Percentiles rank a stretch among this genome's conserved stretches.
Conservation (phyloP, 2,113 vertebrate species). For the Girardinichthys multiradiatus region DNA sequence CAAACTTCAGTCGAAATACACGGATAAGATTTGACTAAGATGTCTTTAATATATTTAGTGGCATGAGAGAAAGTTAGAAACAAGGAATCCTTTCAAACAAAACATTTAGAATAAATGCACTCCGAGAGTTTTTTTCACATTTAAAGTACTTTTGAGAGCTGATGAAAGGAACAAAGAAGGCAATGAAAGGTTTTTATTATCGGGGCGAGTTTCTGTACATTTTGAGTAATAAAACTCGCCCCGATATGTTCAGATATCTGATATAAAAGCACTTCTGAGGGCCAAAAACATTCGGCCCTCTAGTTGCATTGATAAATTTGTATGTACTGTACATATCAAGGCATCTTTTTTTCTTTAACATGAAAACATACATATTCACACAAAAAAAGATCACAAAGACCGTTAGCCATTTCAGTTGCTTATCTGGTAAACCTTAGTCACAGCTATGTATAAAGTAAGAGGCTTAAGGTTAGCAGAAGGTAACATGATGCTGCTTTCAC, state of each 20-base stretch:
- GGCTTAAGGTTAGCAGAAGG: slow-evolving; percentile 37
- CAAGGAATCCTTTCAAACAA: slow-evolving; percentile 19
- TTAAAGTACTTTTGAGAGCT: slow-evolving; percentile 36
- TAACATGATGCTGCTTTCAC: slow-evolving; percentile 21
- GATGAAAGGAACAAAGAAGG: slow-evolving; percentile 54
- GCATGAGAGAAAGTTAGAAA: slow-evolving; percentile 18
- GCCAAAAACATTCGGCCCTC: slow-evolving; percentile 2
- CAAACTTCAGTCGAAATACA: neutral
- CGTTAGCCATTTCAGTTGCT: slow-evolving; percentile 39
- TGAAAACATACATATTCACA: slow-evolving; percentile 19
- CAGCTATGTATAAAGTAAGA: slow-evolving; percentile 30
- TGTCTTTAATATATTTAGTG: slow-evolving; percentile 13
- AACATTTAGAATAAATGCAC: slow-evolving; percentile 49
- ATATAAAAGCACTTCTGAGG: slow-evolving; percentile 63
- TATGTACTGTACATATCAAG: slow-evolving; percentile 58
- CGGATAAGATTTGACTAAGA: neutral
- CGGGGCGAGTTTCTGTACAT: slow-evolving; percentile 9
- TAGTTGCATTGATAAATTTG: slow-evolving; percentile 65
- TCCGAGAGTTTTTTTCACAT: slow-evolving; percentile 51
- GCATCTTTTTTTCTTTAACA: slow-evolving; percentile 44
- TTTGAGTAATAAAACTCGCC: slow-evolving; percentile 1
- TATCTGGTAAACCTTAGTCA: slow-evolving; percentile 48
- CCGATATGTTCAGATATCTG: slow-evolving; percentile 14
- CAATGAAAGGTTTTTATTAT: slow-evolving; percentile 31
- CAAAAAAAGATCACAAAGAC: neutral